A percentile compares a stretch with the other conserved stretches of the same genome.
Conservation (phyloP, 2,797 vertebrate genomes). For the Xenops minutus region DNA sequence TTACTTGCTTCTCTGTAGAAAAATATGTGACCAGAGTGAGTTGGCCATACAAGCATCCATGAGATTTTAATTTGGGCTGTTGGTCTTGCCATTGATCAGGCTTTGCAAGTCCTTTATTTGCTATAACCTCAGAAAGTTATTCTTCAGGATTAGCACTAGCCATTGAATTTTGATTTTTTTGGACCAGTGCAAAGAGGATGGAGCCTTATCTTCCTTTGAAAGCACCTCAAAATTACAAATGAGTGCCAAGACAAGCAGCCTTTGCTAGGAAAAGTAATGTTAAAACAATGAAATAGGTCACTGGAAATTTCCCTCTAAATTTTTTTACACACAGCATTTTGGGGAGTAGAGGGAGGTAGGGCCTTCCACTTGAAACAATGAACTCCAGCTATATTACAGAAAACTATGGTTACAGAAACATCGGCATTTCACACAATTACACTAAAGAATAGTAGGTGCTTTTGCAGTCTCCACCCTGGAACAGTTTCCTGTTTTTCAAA, state of each 20-base stretch:
- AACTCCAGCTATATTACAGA: neutral
- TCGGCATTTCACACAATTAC: neutral
- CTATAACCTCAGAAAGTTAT: neutral
- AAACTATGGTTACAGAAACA: neutral
- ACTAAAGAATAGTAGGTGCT: neutral
- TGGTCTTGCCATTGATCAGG: neutral
- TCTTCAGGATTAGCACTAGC: neutral
- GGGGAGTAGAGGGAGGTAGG: neutral
- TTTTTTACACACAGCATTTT: conserved; percentile 9
- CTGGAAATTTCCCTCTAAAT: conserved; percentile 41
- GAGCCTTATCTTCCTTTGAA: conserved; percentile 18
- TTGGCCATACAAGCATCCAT: neutral
- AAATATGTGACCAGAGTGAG: neutral
- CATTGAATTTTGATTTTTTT: neutral
- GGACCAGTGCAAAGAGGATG: neutral
- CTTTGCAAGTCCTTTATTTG: neutral
- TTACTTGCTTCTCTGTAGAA: neutral
- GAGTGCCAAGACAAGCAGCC: conserved; percentile 24
- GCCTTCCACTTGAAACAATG: conserved; percentile 7
- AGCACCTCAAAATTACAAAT: conserved; percentile 20
- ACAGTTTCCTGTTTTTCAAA: neutral
- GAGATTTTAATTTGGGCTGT: neutral
- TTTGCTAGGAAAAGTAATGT: conserved; percentile 62
- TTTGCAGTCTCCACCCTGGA: neutral
- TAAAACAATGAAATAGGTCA: conserved; percentile 56